Evolutionary conservation across 2,888 invertebrate genomes (phyloP).

Genomic region (Scaptomyza tumidula): DNA sequence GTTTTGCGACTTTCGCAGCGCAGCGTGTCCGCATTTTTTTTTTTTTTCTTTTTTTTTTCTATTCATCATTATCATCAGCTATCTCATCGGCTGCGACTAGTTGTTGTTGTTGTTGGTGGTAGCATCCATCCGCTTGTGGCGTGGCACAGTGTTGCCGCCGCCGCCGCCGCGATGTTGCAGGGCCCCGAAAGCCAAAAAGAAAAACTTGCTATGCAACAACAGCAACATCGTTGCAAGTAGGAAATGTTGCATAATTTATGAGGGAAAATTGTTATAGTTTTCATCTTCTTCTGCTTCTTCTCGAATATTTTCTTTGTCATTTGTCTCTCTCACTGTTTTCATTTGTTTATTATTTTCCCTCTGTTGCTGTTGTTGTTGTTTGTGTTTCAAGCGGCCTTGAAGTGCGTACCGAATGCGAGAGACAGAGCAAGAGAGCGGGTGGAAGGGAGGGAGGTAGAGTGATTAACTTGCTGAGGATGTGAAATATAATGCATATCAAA

Average conservation of each 20-base stretch:
- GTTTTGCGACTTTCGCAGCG: slow-evolving; percentile 56
- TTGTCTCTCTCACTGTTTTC: slow-evolving; percentile 19
- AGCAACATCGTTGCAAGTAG: slow-evolving; percentile 58
- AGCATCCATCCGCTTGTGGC: slow-evolving; percentile 50
- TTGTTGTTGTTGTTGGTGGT: slow-evolving; percentile 1
- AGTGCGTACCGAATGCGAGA: slow-evolving; percentile 2
- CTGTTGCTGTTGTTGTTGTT: no score
- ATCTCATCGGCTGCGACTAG: slow-evolving; percentile 6
- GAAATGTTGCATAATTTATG: slow-evolving; percentile 78
- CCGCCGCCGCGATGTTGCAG: slow-evolving; percentile 23
- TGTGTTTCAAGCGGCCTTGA: slow-evolving; percentile 44
- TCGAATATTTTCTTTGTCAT: slow-evolving; percentile 33
- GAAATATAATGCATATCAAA: neutral
- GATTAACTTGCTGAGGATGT: slow-evolving; percentile 4
- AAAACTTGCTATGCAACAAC: slow-evolving; percentile 4
- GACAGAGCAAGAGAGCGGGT: neutral
- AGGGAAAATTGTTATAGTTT: slow-evolving; percentile 71
- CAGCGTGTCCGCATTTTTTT: slow-evolving; percentile 45
- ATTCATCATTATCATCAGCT: slow-evolving; percentile 38
- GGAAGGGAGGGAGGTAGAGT: neutral
- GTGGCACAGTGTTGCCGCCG: slow-evolving; percentile 18
- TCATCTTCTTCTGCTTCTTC: slow-evolving; percentile 2
- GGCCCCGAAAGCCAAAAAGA: slow-evolving; percentile 23
- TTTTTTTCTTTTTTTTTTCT: slow-evolving; percentile 21
- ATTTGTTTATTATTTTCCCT: slow-evolving; percentile 27